These are phyloP conservation scores for Pyrrhosoma nymphula DNA, from an alignment of 2,888 invertebrate species.

Conservation along the genomic window DNA sequence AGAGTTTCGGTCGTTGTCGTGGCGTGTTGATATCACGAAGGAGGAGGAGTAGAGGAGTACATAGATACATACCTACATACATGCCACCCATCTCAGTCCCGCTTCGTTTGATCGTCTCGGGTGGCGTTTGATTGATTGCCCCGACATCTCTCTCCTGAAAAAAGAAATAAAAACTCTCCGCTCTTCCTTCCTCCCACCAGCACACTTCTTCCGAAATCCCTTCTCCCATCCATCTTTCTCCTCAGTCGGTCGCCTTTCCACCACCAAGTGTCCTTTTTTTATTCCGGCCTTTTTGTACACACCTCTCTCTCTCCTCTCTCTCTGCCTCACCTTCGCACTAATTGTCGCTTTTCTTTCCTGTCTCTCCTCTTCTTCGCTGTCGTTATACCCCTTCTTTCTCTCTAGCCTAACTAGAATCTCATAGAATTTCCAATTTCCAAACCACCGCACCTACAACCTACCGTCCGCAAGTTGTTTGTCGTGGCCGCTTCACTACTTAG, in stretches of 20 bases:
- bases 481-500: no score
- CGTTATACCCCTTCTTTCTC: background rate
- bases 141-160: background rate
- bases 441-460: no score
- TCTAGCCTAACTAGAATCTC: no score
- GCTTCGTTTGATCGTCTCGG: background rate
- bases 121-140: background rate
- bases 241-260: no score
- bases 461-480: no score
- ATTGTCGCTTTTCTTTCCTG: background rate
- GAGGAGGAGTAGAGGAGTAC: background rate
- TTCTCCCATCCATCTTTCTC: background rate
- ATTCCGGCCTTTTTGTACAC: background rate
- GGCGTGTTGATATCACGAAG: background rate
- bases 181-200: background rate
- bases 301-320: background rate
- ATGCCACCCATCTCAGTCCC: background rate
- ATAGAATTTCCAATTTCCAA: no score
- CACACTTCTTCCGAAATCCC: background rate
- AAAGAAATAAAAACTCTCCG: background rate
- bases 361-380: background rate
- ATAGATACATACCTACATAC: background rate
- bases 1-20: no score
- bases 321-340: background rate
- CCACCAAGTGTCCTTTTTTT: no score